These are phyloP conservation scores for Drosophila littoralis DNA, from an alignment of 1,140 invertebrate genomes.

Conservation along the genomic window DNA sequence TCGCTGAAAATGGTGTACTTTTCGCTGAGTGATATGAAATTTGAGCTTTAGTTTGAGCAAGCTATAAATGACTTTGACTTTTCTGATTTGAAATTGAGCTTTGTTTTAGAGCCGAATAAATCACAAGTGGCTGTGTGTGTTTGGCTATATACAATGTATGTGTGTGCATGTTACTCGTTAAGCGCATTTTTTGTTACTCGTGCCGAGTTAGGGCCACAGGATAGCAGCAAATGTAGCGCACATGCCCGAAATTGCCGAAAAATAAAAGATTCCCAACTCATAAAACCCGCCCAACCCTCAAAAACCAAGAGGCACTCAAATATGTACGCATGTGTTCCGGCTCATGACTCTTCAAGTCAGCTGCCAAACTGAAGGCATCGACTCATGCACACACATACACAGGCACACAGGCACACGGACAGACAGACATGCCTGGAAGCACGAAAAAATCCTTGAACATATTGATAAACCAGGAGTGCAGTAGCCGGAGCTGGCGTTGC, in stretches of 20 bases:
- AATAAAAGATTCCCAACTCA: conserved; percentile 4
- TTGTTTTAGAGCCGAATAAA: background rate
- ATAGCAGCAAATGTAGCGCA: conserved; percentile 49
- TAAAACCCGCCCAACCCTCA: background rate
- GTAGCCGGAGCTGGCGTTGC: conserved; percentile 56
- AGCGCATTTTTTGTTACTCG: conserved; percentile 63
- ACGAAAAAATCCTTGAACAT: conserved; percentile 80
- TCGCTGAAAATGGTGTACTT: background rate
- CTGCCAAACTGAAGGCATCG: conserved; percentile 13
- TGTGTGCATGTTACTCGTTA: background rate
- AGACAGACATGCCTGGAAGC: conserved; percentile 54
- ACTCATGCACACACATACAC: conserved; percentile 4
- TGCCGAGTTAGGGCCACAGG: conserved; percentile 55
- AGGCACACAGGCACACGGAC: background rate
- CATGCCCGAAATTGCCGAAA: conserved; percentile 38
- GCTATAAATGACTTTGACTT: background rate
- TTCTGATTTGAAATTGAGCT: conserved; percentile 5
- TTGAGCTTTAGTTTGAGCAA: conserved; percentile 37
- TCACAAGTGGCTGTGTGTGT: background rate
- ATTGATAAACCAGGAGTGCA: conserved; percentile 78
- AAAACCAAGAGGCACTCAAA: conserved; percentile 3
- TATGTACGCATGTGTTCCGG: conserved; percentile 6
- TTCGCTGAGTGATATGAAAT: conserved; percentile 26
- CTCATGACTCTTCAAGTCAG: conserved; percentile 38
- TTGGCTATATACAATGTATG: background rate